These are phyloP conservation scores for Drepanosiphum platanoidis DNA, from an alignment of 2,888 invertebrate genomes.

Conservation along the genomic window DNA sequence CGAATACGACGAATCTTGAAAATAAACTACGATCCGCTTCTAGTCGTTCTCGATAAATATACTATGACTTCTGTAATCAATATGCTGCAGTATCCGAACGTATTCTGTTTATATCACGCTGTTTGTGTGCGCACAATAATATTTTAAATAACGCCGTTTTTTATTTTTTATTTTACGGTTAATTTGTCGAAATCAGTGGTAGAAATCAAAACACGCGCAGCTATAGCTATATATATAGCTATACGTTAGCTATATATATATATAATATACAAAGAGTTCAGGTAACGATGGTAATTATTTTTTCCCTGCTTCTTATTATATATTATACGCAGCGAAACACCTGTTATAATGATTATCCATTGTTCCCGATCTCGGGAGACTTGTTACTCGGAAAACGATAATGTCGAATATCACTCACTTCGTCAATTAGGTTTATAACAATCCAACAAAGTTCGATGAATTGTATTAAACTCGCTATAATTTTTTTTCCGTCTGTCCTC, in stretches of 20 bases:
- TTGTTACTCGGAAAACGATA: conserved; percentile 33
- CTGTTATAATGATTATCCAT: conserved; percentile 38
- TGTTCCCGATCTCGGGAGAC: conserved; percentile 8
- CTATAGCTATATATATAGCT: not conserved
- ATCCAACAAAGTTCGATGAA: conserved; percentile 44
- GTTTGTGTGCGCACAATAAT: not conserved
- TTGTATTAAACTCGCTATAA: conserved; percentile 31
- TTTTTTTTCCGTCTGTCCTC: conserved; percentile 4
- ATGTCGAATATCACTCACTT: conserved; percentile 47
- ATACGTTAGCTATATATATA: not conserved
- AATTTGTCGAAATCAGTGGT: not conserved
- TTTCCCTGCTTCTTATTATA: not conserved
- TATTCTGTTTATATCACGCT: not conserved
- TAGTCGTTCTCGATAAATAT: not conserved
- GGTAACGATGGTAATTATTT: conserved; percentile 13
- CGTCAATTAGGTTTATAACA: conserved; percentile 41
- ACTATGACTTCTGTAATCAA: not conserved
- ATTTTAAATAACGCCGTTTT: not conserved
- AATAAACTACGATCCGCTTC: not conserved
- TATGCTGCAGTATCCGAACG: not conserved
- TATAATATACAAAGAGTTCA: not conserved
- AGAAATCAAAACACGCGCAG: not conserved
- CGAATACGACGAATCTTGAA: not conserved
- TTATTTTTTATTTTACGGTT: too few species aligned
- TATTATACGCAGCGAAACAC: conserved; percentile 2